Conservation (phyloP, 1,140 invertebrate genomes). For the Bombus difficillimus region DNA sequence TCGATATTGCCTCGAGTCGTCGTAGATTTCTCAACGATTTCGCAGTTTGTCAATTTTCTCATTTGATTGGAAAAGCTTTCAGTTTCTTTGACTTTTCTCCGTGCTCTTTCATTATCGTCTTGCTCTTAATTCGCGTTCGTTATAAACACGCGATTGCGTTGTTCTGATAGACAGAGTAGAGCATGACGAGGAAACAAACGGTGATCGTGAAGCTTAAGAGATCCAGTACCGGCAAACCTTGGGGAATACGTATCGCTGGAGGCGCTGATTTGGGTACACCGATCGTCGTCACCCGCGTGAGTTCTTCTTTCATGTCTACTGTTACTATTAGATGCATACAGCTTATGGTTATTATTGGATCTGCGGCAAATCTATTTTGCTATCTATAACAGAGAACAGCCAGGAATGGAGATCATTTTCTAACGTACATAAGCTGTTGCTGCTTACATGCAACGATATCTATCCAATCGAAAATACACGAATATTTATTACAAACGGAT, state of each 20-base stretch:
- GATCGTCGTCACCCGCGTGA: constrained; percentile 95
- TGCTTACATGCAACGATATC: background rate
- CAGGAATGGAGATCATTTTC: constrained; percentile 14
- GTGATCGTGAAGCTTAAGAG: constrained; percentile 90
- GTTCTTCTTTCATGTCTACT: constrained; percentile 66
- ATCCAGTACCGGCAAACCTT: constrained; percentile 89
- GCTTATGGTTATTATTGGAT: constrained; percentile 31
- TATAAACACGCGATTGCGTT: constrained; percentile 33
- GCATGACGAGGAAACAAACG: constrained; percentile 86
- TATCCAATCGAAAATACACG: background rate
- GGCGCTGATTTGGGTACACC: constrained; percentile 94
- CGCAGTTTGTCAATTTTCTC: background rate
- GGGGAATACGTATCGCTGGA: constrained; percentile 96
- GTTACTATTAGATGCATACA: background rate
- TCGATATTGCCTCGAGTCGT: constrained; percentile 27
- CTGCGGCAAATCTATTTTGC: background rate
- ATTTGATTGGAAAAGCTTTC: too few species aligned
- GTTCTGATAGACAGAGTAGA: constrained; percentile 58
- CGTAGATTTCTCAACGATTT: background rate
- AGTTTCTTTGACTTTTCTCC: background rate
- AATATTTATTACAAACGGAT: background rate
- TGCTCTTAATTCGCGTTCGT: background rate
- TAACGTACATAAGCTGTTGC: background rate
- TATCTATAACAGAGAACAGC: background rate
- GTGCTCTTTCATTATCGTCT: background rate